Evolutionary conservation across 53 echinoderm and acorn worm genomes (phyloP).

Genomic region (Apostichopus leukothele): DNA sequence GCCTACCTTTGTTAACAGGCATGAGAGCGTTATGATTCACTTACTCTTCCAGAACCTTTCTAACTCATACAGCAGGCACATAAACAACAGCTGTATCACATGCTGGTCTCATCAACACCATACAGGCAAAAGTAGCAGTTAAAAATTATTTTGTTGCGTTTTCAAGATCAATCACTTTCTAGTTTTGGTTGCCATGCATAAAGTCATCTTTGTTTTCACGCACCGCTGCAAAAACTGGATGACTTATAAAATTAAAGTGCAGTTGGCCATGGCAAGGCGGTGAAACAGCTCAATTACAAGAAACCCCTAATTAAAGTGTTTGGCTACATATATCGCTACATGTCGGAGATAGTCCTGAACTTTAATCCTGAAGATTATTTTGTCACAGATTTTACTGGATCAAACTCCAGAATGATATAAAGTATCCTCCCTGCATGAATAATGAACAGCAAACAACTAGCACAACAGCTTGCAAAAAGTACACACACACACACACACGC

Average conservation of each 20-base stretch:
- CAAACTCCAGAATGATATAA: background rate
- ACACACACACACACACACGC: background rate
- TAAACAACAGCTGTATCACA: background rate
- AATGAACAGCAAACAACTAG: background rate
- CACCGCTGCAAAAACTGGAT: background rate
- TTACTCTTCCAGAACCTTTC: background rate
- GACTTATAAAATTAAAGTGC: constrained; percentile 3
- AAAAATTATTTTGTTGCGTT: background rate
- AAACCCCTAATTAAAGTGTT: background rate
- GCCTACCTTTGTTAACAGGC: background rate
- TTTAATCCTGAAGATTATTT: background rate
- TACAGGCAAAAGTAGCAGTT: background rate
- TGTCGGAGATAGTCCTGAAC: background rate
- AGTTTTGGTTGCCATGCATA: background rate
- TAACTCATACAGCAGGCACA: background rate
- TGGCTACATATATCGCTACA: background rate
- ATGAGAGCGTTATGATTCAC: background rate
- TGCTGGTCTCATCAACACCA: background rate
- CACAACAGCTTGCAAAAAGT: background rate
- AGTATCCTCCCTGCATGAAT: background rate
- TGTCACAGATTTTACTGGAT: background rate
- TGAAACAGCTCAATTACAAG: background rate
- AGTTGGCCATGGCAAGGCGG: background rate
- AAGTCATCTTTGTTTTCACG: background rate
- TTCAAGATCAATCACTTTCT: background rate